These are phyloP conservation scores for Cerceris ruficornis DNA, from an alignment of 2,888 invertebrate species.

Conservation along the genomic window DNA sequence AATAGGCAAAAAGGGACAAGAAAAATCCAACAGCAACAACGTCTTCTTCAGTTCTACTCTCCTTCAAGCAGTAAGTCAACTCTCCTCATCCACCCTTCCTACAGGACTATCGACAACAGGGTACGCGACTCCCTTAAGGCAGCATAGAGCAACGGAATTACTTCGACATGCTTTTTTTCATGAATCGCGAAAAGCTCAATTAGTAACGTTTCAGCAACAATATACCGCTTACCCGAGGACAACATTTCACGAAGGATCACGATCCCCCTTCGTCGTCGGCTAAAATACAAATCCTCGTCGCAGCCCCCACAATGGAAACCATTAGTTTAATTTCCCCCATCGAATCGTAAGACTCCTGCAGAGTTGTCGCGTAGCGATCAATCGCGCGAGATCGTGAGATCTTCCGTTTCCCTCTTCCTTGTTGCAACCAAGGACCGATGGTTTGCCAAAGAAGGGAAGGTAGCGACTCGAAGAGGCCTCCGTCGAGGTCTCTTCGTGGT, in stretches of 20 bases:
- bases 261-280: not conserved
- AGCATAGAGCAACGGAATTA: conserved; percentile 2
- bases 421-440: conserved; percentile 3
- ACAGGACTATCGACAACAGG: not conserved
- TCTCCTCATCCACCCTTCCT: not conserved
- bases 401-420: conserved; percentile 36
- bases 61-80: not conserved
- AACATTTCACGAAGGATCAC: not conserved
- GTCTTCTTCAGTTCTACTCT: not conserved
- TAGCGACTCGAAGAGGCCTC: conserved; percentile 18
- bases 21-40: not conserved
- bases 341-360: conserved; percentile 13
- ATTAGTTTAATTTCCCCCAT: conserved; percentile 52
- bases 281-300: conserved; percentile 29
- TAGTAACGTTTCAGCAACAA: conserved; percentile 2
- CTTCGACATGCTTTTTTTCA: conserved; percentile 10
- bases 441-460: conserved; percentile 39
- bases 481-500: not conserved
- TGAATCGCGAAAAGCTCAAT: conserved; percentile 27
- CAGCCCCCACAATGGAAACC: conserved; percentile 31
- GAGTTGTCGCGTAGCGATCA: conserved; percentile 12
- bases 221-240: not conserved
- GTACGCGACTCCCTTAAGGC: not conserved
- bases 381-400: conserved; percentile 39
- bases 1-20: not conserved